Evolutionary conservation across 2,113 vertebrate genomes (phyloP), one percentile per base, ranked within the genome.

Genomic region (Oreochromis aureus): DNA sequence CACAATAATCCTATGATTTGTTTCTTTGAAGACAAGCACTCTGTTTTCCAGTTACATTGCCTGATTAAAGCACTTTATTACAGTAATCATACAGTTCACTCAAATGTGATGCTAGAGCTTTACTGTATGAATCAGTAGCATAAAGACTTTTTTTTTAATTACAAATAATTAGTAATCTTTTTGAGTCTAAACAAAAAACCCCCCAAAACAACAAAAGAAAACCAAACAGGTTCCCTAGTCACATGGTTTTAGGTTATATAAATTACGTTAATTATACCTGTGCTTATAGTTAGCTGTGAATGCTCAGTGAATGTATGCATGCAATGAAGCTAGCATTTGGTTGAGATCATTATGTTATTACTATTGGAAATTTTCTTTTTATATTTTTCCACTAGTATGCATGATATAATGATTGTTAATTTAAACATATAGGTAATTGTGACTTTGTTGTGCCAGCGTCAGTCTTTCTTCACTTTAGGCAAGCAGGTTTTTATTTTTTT

Each of bases 31-130:
- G 71, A 51, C 71, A 48, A 76, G 24, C 71, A 19, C 24, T 27
- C 41, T 51, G 71, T 48, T 48, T 76, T 48, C 6, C 71, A 4
- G 24, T 48, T 76, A 76, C 71, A 19, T 32, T 51, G 4, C 0
- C 44, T 76, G 71, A 19, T 19, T 76, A 76, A 30, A 48, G 24
- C 44, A 30, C 24, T 71, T 71, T 44, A 44, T 71, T 71, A 10
- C 12, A 44, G 39, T 71, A 6, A 71, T 41, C 66, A 71, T 44
- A 71, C n/a, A 27, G n/a, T 16, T 24, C 39, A 71, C 39, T 44
- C 12, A 71, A 44, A 71, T 3, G 19, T 41, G 19, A 71, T 16
- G 18, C 36, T 71, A 0, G 0, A 6, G n/a, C 13, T 44, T 6
- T 44, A 16, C 66, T 44, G n/a, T 71, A 16, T 27, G 39, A 44